Conservation (phyloP, 2,888 invertebrate species). For the Anticlea derivata region DNA sequence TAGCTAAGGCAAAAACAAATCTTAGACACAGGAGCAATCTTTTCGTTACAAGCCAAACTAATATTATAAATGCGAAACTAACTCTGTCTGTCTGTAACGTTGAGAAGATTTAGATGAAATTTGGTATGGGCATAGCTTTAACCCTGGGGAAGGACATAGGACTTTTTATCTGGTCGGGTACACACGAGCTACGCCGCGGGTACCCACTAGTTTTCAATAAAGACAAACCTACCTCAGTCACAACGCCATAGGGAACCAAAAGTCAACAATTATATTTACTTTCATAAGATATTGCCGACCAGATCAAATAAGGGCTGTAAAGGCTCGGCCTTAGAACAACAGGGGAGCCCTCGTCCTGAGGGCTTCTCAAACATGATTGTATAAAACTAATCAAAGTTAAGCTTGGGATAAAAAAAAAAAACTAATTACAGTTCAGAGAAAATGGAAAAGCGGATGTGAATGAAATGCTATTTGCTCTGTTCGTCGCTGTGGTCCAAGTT, state of each 20-base stretch:
- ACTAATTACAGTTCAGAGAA: constrained; percentile 48
- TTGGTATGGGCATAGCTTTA: too few species aligned
- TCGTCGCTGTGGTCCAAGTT: constrained; percentile 36
- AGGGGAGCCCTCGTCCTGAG: constrained; percentile 16
- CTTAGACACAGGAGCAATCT: too few species aligned
- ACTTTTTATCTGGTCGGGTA: too few species aligned
- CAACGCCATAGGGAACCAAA: background rate
- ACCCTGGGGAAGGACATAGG: too few species aligned
- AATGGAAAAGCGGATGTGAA: constrained; percentile 53
- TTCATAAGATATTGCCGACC: constrained; percentile 18
- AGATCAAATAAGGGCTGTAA: constrained; percentile 15
- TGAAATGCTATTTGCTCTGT: constrained; percentile 62
- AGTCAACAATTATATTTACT: constrained; percentile 8
- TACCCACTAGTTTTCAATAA: too few species aligned
- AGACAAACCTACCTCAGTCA: too few species aligned
- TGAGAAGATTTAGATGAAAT: too few species aligned
- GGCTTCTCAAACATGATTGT: constrained; percentile 20
- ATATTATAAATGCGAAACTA: too few species aligned
- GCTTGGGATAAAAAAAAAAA: constrained; percentile 37
- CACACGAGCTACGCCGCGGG: too few species aligned
- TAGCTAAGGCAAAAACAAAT: too few species aligned
- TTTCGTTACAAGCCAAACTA: too few species aligned
- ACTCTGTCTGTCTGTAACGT: too few species aligned
- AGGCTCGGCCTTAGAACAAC: constrained; percentile 10
- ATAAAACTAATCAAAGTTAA: constrained; percentile 34